These are phyloP conservation scores for Rutilus rutilus DNA, from an alignment of 2,113 vertebrate species.

Conservation along the genomic window DNA sequence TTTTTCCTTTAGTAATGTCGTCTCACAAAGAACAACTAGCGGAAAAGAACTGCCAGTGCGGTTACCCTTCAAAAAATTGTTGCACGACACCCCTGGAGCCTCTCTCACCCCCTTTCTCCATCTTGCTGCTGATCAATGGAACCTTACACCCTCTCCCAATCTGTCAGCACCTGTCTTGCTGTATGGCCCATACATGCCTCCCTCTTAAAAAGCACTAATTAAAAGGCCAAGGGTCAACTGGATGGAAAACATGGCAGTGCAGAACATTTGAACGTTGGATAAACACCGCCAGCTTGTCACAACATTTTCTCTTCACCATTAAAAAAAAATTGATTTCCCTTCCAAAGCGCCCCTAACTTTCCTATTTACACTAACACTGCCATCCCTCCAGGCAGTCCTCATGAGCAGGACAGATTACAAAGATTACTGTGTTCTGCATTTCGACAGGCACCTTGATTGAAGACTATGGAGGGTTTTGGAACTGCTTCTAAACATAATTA, in stretches of 20 bases:
- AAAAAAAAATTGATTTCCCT: conserved; percentile 38
- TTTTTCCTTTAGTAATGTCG: neutral
- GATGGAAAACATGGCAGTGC: conserved; percentile 55
- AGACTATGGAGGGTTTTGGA: conserved; percentile 6
- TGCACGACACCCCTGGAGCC: neutral
- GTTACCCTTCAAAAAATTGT: neutral
- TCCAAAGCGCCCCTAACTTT: conserved; percentile 37
- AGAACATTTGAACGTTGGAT: conserved; percentile 37
- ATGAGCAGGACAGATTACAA: conserved; percentile 44
- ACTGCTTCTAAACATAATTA: conserved; percentile 31
- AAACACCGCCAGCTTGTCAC: conserved; percentile 58
- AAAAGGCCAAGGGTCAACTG: conserved; percentile 53
- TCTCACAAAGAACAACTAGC: neutral
- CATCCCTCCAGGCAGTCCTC: neutral
- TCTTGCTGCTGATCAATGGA: neutral
- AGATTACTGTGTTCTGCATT: conserved; percentile 53
- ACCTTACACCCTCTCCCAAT: neutral
- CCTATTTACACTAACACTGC: conserved; percentile 19
- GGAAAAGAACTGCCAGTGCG: neutral
- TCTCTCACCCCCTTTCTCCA: neutral
- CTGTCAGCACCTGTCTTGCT: conserved; percentile 55
- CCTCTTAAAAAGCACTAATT: conserved; percentile 49
- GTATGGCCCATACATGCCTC: conserved; percentile 47
- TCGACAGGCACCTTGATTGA: conserved; percentile 32
- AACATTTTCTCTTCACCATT: conserved; percentile 55